Evolutionary conservation across 2,888 invertebrate species (phyloP).

Genomic region (Ormyrus nitidulus): DNA sequence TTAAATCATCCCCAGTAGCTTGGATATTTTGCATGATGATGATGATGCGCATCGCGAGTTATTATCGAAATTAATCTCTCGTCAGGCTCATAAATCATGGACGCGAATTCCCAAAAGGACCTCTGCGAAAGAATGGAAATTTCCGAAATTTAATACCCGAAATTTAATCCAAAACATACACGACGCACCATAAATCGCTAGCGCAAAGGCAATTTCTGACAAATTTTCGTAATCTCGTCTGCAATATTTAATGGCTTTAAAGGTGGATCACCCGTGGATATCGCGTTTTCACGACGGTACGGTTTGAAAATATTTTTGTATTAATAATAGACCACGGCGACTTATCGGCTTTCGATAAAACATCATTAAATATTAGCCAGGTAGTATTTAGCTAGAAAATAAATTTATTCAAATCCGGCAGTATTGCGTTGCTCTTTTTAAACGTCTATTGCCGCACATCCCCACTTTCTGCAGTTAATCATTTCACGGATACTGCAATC

Average conservation of each 20-base stretch:
- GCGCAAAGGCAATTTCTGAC: not conserved
- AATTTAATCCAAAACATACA: conserved; percentile 29
- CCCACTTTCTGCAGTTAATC: too few relatives aligned
- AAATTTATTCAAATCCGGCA: too few relatives aligned
- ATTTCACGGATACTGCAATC: not conserved
- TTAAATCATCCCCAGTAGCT: conserved; percentile 24
- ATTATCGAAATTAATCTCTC: conserved; percentile 43
- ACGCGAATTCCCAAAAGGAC: not conserved
- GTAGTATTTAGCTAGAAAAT: not conserved
- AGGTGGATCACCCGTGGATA: not conserved
- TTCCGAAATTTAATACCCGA: conserved; percentile 21
- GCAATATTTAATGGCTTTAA: conserved; percentile 7
- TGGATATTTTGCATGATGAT: conserved; percentile 25
- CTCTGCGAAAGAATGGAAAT: conserved; percentile 8
- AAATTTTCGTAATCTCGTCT: not conserved
- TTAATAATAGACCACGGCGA: too few relatives aligned
- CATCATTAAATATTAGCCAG: not conserved
- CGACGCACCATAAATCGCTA: not conserved
- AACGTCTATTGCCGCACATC: too few relatives aligned
- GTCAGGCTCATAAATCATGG: conserved; percentile 6
- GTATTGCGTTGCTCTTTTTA: too few relatives aligned
- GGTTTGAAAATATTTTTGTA: too few relatives aligned
- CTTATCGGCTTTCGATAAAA: too few relatives aligned
- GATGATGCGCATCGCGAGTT: conserved; percentile 3
- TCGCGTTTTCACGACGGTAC: too few relatives aligned